Percentiles rank a stretch among this genome's conserved stretches.
These are phyloP conservation scores for Melanocharis versteri DNA, from an alignment of 2,113 vertebrate genomes.

Conservation along the genomic window DNA sequence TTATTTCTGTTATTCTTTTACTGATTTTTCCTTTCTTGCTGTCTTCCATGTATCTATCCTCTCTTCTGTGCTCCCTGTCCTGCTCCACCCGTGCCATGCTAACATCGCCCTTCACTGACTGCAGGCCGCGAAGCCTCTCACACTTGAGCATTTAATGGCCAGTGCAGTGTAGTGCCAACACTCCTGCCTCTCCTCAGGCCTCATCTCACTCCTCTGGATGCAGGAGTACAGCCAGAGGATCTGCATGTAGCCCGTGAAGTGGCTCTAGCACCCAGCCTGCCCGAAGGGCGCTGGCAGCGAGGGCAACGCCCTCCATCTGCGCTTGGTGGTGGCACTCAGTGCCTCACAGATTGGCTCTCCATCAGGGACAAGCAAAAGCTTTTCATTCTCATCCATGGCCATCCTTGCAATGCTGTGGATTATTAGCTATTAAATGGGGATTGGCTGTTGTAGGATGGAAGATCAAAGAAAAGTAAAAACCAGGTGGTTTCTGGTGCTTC, in stretches of 20 bases:
- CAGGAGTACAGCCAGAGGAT: neutral
- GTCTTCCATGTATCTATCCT: neutral
- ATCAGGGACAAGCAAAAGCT: neutral
- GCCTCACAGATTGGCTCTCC: neutral
- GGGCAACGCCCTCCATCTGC: accelerated
- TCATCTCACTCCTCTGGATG: neutral
- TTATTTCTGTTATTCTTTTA: neutral
- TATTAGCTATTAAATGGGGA: neutral
- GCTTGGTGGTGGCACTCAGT: neutral
- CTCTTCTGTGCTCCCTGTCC: neutral
- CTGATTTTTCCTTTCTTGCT: neutral
- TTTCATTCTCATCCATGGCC: neutral
- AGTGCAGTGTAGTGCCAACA: neutral
- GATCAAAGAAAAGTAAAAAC: neutral
- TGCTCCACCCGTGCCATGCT: neutral
- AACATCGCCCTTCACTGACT: neutral
- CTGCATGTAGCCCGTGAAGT: neutral
- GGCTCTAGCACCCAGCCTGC: neutral
- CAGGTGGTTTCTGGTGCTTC: neutral
- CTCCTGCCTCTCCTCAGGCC: slow-evolving; percentile 16
- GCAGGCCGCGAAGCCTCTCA: accelerated
- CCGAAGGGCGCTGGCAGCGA: accelerated
- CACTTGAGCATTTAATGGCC: neutral
- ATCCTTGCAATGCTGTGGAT: neutral
- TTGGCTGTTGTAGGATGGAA: neutral